Base-by-base conservation (phyloP, 2,113 vertebrate species). In the Dicaeum eximium region DNA sequence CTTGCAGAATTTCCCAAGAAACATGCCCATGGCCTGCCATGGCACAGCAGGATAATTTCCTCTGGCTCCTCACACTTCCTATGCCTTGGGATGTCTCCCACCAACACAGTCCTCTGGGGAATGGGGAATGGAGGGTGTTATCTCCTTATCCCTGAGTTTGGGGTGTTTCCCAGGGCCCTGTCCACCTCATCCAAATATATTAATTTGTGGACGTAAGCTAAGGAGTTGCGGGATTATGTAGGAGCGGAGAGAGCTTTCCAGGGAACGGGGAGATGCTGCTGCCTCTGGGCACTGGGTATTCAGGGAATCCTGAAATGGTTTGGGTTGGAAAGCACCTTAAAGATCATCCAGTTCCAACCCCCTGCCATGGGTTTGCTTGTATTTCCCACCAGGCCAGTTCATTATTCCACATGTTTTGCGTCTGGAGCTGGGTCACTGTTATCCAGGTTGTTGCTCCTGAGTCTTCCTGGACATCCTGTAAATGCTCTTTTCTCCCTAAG, bases 11-110 rank as follows among this genome's bases (percentile, higher is more conserved):
- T 80, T 47, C 48, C 25, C 1, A 4, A 31, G 45, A 72, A 66
- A 30, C 11, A 0, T 50, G 69, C 9, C 80, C 28, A 0, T 75
- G 67, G 12, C 44, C 27, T 27, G 35, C 42, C 8, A 3, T 28
- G 86, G 64, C 6, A 3, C 50, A 11, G 50, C 2, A 1, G 50
- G 48, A 13, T 42, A 10, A 4, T 38, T 44, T 70, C 60, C 45
- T 48, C 10, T 17, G 42, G 42, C 23, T 93, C 28, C 64, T 85
- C 22, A 1, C 0, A 0, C 31, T 33, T 50, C 6, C 22, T 24
- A 31, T 35, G 7, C 7, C n/a, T 58, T 54, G 65, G 31, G 80
- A 31, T 35, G 15, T 35, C 20, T 74, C 24, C 47, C 13, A 24
- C 10, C 64, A 28, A 1, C 15, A 0, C 11, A 20, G 37, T 61